Evolutionary conservation across 2,888 invertebrate species (phyloP), one percentile per base, ranked within the genome.

Genomic region (Iselma pallidipennis): DNA sequence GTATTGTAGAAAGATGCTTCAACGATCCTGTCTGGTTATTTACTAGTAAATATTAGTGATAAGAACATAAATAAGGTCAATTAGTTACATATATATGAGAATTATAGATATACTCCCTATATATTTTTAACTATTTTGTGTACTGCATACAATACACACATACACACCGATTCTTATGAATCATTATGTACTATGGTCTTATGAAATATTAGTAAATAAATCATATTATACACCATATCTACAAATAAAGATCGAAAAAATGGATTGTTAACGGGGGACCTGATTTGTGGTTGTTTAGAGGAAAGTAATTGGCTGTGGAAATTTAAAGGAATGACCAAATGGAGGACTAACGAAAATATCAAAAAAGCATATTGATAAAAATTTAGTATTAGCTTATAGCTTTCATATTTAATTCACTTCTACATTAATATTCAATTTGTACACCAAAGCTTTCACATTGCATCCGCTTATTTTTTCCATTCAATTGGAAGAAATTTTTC

Each of bases 101-200:
- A 19, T 31, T 14, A 45, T 42, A 52, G n/a, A n/a, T 29, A 59
- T 54, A 28, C 28, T 45, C 53, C 7, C 31, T 25, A 5, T 61
- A 54, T 54, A 61, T 61, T 61, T 57, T 57, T 61, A 61, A 61
- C 28, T 48, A 56, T 51, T 59, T 59, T 54, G 37, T 51, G n/a
- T n/a, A n/a, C n/a, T n/a, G n/a, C n/a, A n/a, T n/a, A n/a, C n/a
- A n/a, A n/a, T 29, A 28, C 1, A 28, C 1, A 31, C 12, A 31
- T 4, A 33, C 5, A 31, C 14, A 31, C n/a, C 1, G n/a, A 33
- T 28, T 7, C 7, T 28, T 28, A 7, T 6, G 9, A 53, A 45
- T 28, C 28, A 28, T 28, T 28, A 28, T 28, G 9, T 28, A 14
- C 7, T 28, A 45, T 48, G 48, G 31, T 59, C 59, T 59, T 59